These are phyloP conservation scores for Holocentrus rufus DNA, from an alignment of 2,797 vertebrate genomes.

Conservation along the genomic window DNA sequence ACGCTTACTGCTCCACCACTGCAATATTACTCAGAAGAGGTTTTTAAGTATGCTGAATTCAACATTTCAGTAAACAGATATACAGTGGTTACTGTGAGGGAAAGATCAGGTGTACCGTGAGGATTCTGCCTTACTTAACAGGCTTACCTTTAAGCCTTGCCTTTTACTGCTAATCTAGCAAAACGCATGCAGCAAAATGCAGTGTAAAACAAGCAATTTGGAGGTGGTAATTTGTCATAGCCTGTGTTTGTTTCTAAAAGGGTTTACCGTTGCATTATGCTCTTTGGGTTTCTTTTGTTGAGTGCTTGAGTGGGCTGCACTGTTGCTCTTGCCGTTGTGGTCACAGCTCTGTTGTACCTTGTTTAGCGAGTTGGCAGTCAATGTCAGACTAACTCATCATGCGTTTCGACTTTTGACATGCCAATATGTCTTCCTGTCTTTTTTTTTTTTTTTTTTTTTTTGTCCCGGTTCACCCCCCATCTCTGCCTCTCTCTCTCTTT, in stretches of 20 bases:
- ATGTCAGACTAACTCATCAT: slow-evolving; percentile 25
- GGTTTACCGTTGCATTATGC: slow-evolving; percentile 48
- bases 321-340: slow-evolving; percentile 20
- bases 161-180: slow-evolving; percentile 62
- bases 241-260: slow-evolving; percentile 33
- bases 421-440: slow-evolving; percentile 42
- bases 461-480: neutral
- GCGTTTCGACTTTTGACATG: slow-evolving; percentile 45
- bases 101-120: slow-evolving; percentile 39
- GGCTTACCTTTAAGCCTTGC: slow-evolving; percentile 60
- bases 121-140: slow-evolving; percentile 58
- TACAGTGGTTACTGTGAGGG: slow-evolving; percentile 9
- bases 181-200: slow-evolving; percentile 49
- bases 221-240: slow-evolving; percentile 65
- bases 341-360: slow-evolving; percentile 42
- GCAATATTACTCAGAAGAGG: neutral
- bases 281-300: slow-evolving; percentile 24
- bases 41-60: no score
- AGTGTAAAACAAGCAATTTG: slow-evolving; percentile 62
- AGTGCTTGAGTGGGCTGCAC: slow-evolving; percentile 39
- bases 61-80: slow-evolving; percentile 16
- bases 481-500: slow-evolving; percentile 22
- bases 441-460: slow-evolving; percentile 12
- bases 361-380: slow-evolving; percentile 49
- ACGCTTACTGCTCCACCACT: neutral